Conservation (phyloP, 2,797 vertebrate genomes). For the Neomorphus geoffroyi region DNA sequence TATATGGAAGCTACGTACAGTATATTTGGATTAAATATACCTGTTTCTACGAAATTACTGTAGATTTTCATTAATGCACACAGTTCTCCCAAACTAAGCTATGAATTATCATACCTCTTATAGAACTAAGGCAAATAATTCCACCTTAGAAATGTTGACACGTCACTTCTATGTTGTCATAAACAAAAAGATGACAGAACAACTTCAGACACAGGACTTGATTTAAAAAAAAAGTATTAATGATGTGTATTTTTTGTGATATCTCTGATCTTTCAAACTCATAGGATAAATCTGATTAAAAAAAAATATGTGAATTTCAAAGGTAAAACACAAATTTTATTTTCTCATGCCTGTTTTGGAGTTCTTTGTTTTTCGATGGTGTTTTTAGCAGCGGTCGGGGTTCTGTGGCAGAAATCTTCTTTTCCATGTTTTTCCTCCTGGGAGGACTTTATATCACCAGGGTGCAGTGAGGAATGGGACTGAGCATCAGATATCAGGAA, state of each 20-base stretch:
- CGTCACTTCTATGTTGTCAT: not conserved
- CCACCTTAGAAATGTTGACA: not conserved
- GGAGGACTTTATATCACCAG: not conserved
- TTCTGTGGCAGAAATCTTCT: not conserved
- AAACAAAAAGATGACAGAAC: not conserved
- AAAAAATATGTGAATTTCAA: not conserved
- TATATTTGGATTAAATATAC: not conserved
- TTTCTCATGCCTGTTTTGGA: not conserved
- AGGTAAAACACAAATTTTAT: not conserved
- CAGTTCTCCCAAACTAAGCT: not conserved
- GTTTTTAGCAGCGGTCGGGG: not conserved
- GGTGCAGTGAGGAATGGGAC: not conserved
- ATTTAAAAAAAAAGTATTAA: fast-evolving
- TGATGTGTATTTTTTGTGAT: not conserved
- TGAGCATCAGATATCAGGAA: not conserved
- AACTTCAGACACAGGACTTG: not conserved
- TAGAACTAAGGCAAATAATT: not conserved
- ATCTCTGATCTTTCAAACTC: not conserved
- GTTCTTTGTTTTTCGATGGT: not conserved
- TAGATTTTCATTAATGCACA: not conserved
- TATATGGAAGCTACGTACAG: not conserved
- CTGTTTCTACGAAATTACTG: not conserved
- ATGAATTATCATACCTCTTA: not conserved
- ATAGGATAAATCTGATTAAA: not conserved
- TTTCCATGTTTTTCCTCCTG: not conserved